phyloP scores from a whole-genome alignment of 2,113 vertebrate genomes.

The Elachura formosa region DNA sequence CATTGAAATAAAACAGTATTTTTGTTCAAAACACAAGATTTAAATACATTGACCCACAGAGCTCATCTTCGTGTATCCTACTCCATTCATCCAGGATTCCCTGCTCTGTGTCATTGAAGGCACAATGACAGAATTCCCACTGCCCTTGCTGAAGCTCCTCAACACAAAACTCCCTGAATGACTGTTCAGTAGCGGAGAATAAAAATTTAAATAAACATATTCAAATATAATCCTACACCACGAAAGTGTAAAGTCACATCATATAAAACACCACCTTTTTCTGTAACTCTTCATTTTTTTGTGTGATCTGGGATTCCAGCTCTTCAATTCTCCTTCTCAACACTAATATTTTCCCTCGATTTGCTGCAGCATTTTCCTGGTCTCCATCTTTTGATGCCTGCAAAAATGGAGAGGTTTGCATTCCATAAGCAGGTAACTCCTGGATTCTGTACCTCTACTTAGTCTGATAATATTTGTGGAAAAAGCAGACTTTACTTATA shows the following conservation, averaged over 20 bases:
- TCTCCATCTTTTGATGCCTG: conserved; percentile 71
- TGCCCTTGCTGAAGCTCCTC: not conserved
- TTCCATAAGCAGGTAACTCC: not conserved
- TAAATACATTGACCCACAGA: not conserved
- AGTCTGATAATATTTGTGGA: not conserved
- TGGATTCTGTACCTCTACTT: not conserved
- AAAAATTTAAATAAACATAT: not conserved
- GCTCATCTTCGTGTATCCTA: not conserved
- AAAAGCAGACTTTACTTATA: not conserved
- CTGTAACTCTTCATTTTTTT: conserved; percentile 74
- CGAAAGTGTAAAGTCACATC: not conserved
- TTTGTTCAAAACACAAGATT: not conserved
- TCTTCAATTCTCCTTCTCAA: conserved; percentile 86
- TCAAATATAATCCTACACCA: not conserved
- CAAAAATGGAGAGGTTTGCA: not conserved
- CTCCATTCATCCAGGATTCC: not conserved
- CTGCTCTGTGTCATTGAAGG: not conserved
- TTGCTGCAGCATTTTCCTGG: conserved; percentile 77
- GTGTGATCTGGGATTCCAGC: conserved; percentile 78
- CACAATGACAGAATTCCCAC: not conserved
- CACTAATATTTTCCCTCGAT: conserved; percentile 82
- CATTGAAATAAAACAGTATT: not conserved
- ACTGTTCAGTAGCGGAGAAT: not conserved
- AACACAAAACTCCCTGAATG: not conserved
- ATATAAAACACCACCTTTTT: conserved; percentile 64